Base-by-base conservation (phyloP, 2,113 vertebrate species). In the Misgurnus mizolepis region DNA sequence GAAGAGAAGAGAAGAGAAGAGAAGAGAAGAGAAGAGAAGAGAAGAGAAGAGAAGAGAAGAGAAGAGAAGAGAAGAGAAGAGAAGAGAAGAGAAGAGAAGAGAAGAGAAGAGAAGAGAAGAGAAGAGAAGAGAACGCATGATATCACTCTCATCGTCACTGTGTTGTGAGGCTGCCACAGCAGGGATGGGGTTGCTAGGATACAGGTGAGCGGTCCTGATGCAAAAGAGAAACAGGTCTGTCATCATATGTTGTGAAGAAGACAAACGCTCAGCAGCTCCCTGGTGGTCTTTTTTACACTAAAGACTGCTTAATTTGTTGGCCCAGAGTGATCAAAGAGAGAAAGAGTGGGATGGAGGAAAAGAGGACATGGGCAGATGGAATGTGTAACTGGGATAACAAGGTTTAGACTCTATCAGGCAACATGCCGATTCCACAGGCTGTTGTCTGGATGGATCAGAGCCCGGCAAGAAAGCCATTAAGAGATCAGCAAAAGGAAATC, bases 181-280 rank as follows among this genome's bases (percentile, higher is more conserved):
- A 90, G 90, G 90, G 89, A 93, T 87, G 89, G 74, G 84, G 93
- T 93, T 94, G 93, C 92, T 93, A 93, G 92, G 93, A 93, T 91
- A 93, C 92, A 93, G 92, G 92, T 93, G 92, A 92, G 84, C 83
- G 78, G 89, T 87, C 88, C 90, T 91, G 90, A 90, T 92, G 89
- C 88, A 88, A 89, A 88, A 82, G 88, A 80, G 82, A 88, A 88
- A 87, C 85, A 82, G 89, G 90, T 89, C 88, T 86, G 85, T 90
- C 88, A 88, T 89, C 88, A 90, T 90, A 86, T 80, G 87, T 88
- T 89, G 86, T 84, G 82, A 45, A 83, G 82, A 80, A 82, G 69
- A 80, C 83, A 81, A 80, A 58, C 67, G 73, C 61, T 85, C 83
- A 80, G 86, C 88, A 83, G 87, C 58, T 89, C 86, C 82, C 76